Base-by-base conservation (phyloP, 2,797 vertebrate species). In the Gadopsis bispinosus region DNA sequence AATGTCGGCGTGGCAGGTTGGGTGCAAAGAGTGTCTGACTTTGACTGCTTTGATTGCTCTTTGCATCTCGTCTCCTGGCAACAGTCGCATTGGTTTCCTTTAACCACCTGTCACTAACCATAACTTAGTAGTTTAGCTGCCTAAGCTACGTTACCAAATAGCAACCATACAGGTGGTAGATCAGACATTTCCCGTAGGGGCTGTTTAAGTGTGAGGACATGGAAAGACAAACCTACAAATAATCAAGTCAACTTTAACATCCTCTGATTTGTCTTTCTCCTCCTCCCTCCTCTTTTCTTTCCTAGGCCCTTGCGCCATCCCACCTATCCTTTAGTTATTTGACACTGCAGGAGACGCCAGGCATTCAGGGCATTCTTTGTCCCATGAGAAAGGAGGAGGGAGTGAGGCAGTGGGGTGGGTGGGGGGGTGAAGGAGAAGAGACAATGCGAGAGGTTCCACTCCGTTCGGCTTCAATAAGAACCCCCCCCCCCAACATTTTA, bases 321-420 rank as follows among this genome's bases (percentile, higher is more conserved):
- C 83, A 87, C 89, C 91, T 88, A 69, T 89, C 81, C 87, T 87
- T 84, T 78, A 83, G 90, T 91, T 92, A 91, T 86, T 79, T 89
- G 91, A 93, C 90, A 92, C 89, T 81, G 90, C 90, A 88, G 93
- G 91, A 94, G 89, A 93, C 85, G 88, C 79, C 87, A 84, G 90
- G 89, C 90, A 92, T 93, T 92, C 91, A 91, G 88, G 90, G 50
- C 88, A 93, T 91, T 90, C 92, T 94, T 93, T 93, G 87, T 92
- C 89, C 87, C 39, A 19, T 85, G 86, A 90, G 90, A 88, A 90
- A 89, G 83, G 72, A 89, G 83, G 78, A 82, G 87, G 84, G 78
- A 75, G 77, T 43, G 82, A 80, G 85, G 79, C 69, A 64, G 63
- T 2, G 58, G 69, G 75, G 39, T 37, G 35, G 73, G n/a, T n/a